Conservation (phyloP, 2,888 invertebrate genomes). For the Tetramorium bicarinatum region DNA sequence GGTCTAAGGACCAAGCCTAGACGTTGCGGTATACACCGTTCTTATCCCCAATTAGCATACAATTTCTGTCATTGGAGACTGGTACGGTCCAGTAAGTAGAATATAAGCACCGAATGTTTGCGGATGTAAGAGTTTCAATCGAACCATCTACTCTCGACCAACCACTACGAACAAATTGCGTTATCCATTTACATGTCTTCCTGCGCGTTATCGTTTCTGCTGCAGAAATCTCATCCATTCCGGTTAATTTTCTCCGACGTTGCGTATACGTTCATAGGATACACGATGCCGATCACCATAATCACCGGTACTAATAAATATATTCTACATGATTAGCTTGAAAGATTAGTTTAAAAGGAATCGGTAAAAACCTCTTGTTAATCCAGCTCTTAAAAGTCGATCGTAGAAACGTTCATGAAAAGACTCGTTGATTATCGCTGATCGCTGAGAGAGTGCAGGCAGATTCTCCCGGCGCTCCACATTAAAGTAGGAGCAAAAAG, state of each 20-base stretch:
- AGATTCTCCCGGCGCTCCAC: neutral
- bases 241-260: slow-evolving; percentile 46
- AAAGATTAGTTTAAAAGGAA: neutral
- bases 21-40: slow-evolving; percentile 58
- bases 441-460: neutral
- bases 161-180: slow-evolving; percentile 79
- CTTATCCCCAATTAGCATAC: slow-evolving; percentile 81
- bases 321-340: neutral
- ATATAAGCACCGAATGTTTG: slow-evolving; percentile 63
- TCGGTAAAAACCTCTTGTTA: neutral
- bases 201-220: slow-evolving; percentile 16
- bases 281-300: neutral
- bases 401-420: neutral
- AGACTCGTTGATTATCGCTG: slow-evolving; percentile 10
- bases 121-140: slow-evolving; percentile 13
- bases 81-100: slow-evolving; percentile 36
- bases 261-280: neutral
- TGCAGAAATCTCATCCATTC: slow-evolving; percentile 9
- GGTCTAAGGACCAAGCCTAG: slow-evolving; percentile 55
- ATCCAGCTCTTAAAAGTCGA: neutral
- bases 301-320: neutral
- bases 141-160: slow-evolving; percentile 49
- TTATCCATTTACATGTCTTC: slow-evolving; percentile 79
- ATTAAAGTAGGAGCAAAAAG: slow-evolving; percentile 35
- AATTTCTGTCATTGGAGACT: slow-evolving; percentile 80